Evolutionary conservation across 2,113 vertebrate species (phyloP).

Genomic region (Gnathochromis pfefferi): DNA sequence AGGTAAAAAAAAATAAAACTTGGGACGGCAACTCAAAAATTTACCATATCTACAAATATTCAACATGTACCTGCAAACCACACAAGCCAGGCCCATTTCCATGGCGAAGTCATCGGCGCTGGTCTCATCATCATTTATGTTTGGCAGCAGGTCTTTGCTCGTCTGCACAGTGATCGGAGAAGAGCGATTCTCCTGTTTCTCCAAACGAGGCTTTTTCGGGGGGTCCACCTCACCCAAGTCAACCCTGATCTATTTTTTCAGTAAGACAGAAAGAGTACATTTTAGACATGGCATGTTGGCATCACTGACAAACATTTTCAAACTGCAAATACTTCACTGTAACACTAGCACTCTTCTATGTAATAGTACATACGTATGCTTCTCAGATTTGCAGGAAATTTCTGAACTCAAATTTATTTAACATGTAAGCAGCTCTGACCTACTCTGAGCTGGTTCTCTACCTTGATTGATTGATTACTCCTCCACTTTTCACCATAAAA

Average conservation of each 20-base stretch:
- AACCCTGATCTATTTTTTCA: constrained; percentile 72
- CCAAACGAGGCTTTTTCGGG: constrained; percentile 86
- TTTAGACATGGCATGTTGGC: neutral
- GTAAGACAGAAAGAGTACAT: neutral
- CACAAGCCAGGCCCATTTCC: constrained; percentile 98
- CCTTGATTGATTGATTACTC: neutral
- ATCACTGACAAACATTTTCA: neutral
- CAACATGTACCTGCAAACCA: constrained; percentile 84
- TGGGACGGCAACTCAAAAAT: neutral
- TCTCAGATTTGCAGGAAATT: neutral
- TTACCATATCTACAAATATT: neutral
- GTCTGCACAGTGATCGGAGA: constrained; percentile 86
- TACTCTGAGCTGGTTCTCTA: neutral
- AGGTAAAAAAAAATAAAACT: neutral
- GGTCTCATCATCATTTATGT: constrained; percentile 90
- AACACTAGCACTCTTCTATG: neutral
- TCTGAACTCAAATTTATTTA: neutral
- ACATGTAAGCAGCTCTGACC: neutral
- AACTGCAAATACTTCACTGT: neutral
- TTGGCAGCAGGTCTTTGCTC: constrained; percentile 86
- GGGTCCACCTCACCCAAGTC: constrained; percentile 80
- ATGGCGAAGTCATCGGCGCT: constrained; percentile 97
- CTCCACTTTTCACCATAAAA: neutral
- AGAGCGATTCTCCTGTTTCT: constrained; percentile 84
- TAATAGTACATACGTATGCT: neutral